A percentile compares a stretch with the other conserved stretches of the same genome.
Conservation (phyloP, 2,113 vertebrate species). For the Indicator maculatus region DNA sequence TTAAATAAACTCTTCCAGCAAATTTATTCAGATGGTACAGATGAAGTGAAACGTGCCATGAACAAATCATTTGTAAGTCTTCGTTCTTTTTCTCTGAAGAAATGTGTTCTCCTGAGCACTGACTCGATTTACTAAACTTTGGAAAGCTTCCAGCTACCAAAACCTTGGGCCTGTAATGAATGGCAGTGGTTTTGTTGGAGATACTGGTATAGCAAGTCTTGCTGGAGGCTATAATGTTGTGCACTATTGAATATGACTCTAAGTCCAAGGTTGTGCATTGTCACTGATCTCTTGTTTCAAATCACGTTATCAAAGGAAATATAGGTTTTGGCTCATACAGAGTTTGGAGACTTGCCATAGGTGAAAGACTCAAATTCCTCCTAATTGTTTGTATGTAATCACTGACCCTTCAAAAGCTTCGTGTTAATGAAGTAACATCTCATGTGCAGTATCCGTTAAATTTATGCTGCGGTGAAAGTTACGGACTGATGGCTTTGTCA, state of each 20-base stretch:
- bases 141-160: neutral
- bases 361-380: neutral
- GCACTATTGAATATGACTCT: neutral
- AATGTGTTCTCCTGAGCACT: neutral
- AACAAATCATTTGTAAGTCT: conserved; percentile 97
- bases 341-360: neutral
- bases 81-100: neutral
- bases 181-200: neutral
- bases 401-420: neutral
- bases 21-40: conserved; percentile 89
- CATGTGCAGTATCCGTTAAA: neutral
- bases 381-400: neutral
- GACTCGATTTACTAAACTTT: neutral
- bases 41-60: conserved; percentile 97
- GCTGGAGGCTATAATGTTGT: neutral
- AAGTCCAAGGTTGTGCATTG: neutral
- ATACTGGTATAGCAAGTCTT: neutral
- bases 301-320: neutral
- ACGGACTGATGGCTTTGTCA: neutral
- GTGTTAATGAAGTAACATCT: neutral
- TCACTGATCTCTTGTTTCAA: neutral
- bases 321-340: neutral
- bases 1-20: conserved; percentile 95
- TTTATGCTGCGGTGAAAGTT: neutral
- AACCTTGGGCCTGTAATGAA: neutral